phyloP scores from a whole-genome alignment of 2,797 vertebrate genomes.

The Pteropus rufus region DNA sequence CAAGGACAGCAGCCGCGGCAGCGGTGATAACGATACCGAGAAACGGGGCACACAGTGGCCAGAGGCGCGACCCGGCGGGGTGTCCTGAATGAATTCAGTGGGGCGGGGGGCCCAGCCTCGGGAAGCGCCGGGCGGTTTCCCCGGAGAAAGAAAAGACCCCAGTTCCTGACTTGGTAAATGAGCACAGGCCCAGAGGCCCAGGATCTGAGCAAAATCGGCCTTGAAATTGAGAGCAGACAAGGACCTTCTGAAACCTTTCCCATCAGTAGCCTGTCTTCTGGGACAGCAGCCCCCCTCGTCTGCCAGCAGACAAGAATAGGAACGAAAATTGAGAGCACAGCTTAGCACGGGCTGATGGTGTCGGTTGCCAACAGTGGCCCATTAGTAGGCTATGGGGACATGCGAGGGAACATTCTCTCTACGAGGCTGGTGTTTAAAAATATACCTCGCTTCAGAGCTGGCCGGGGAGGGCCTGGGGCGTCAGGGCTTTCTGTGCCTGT shows the following conservation, averaged over 20 bases:
- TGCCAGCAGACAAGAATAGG: constrained; percentile 49
- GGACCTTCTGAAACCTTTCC: neutral
- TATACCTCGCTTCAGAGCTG: constrained; percentile 12
- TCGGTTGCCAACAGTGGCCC: neutral
- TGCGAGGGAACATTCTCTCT: neutral
- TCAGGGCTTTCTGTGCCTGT: neutral
- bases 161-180: neutral
- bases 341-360: constrained; percentile 8
- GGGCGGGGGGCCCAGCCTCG: neutral
- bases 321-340: constrained; percentile 21
- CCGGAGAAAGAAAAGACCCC: neutral
- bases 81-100: neutral
- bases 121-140: neutral
- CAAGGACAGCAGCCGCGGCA: neutral
- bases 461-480: neutral
- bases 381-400: constrained; percentile 33
- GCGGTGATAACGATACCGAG: neutral
- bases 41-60: neutral
- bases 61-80: neutral
- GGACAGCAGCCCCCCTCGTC: neutral
- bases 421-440: constrained; percentile 38
- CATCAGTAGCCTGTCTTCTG: neutral
- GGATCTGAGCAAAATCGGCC: neutral
- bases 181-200: neutral
- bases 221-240: neutral